Percentiles rank a stretch among this genome's conserved stretches.
Conservation (phyloP, 2,113 vertebrate genomes). For the Equus przewalskii region DNA sequence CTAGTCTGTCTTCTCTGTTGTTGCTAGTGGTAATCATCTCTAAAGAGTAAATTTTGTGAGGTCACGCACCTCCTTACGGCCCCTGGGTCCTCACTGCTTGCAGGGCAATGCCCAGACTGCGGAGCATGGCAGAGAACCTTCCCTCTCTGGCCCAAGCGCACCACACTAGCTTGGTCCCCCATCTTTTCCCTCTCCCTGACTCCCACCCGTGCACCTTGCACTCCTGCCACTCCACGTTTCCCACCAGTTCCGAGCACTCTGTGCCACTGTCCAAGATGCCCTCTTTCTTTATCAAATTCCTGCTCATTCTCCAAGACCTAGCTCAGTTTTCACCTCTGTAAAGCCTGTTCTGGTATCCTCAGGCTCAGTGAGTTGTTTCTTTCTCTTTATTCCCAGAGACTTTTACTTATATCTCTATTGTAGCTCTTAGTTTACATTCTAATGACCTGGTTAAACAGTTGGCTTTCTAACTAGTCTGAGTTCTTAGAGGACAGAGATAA, state of each 20-base stretch:
- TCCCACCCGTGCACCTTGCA: accelerated
- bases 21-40: background rate
- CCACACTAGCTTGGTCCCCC: background rate
- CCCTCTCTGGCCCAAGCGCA: background rate
- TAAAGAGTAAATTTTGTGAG: background rate
- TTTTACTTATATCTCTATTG: background rate
- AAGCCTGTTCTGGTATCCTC: background rate
- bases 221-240: accelerated
- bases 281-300: background rate
- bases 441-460: background rate
- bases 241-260: accelerated
- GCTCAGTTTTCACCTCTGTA: background rate
- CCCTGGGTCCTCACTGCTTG: too few species aligned
- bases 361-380: background rate
- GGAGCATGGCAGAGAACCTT: too few species aligned
- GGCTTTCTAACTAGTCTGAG: background rate
- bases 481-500: constrained; percentile 53
- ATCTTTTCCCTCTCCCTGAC: accelerated
- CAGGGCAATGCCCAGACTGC: background rate
- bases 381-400: background rate
- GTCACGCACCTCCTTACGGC: background rate
- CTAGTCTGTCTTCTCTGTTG: background rate
- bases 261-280: background rate
- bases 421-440: background rate
- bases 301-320: background rate